Conservation (phyloP, 2,888 invertebrate genomes). For the Eudemis profundana region DNA sequence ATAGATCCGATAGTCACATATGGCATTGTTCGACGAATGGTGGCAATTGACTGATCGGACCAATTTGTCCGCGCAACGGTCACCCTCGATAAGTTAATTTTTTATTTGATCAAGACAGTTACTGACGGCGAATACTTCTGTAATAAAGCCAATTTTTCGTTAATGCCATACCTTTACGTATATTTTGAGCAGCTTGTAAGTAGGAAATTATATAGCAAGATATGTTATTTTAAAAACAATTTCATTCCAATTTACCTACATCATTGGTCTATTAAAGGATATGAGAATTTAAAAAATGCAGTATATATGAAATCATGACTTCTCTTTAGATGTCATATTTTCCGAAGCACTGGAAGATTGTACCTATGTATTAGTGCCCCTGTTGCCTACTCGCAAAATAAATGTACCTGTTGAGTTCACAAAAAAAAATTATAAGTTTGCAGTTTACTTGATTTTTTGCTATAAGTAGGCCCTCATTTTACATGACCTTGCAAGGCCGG, state of each 20-base stretch:
- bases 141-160: slow-evolving; percentile 84
- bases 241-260: slow-evolving; percentile 79
- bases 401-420: no score
- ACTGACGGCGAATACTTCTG: slow-evolving; percentile 72
- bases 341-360: no score
- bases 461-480: no score
- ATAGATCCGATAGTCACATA: neutral
- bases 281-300: slow-evolving; percentile 53
- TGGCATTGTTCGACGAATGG: slow-evolving; percentile 24
- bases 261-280: slow-evolving; percentile 65
- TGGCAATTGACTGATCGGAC: slow-evolving; percentile 66
- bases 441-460: no score
- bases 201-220: slow-evolving; percentile 72
- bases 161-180: slow-evolving; percentile 68
- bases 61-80: slow-evolving; percentile 73
- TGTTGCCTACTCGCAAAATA: no score
- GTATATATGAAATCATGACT: no score
- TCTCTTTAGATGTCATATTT: no score
- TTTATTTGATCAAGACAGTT: slow-evolving; percentile 81
- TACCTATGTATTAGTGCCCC: no score
- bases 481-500: no score
- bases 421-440: no score
- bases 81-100: slow-evolving; percentile 75
- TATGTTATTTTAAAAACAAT: slow-evolving; percentile 78
- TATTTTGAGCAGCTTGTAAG: slow-evolving; percentile 67